Evolutionary conservation across 2,888 invertebrate species (phyloP), one percentile per base, ranked within the genome.

Genomic region (Drosophila sordidula): DNA sequence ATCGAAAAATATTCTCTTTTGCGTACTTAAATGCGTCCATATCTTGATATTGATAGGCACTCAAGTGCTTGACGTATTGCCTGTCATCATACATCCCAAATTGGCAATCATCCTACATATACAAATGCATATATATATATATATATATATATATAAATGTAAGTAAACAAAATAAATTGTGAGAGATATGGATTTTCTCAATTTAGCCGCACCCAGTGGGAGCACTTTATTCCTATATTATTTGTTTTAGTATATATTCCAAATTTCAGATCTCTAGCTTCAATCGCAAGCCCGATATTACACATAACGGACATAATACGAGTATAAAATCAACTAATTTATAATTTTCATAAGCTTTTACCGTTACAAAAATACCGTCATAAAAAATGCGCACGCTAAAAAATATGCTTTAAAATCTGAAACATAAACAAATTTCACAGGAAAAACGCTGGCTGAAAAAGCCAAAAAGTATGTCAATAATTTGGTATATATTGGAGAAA

Each of bases 391-490:
- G 1, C 0, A 9, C 11, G 12, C 41, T 18, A 0, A 50, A 39
- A 45, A 55, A 25, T 34, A 46, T 50, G 45, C 49, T 45, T 5
- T 0, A n/a, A 12, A 29, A 8, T 6, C n/a, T 2, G 0, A 2
- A 18, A 18, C 1, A 6, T 1, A 12, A 16, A 12, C 5, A 9
- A 2, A 16, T 32, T 34, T 34, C 3, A 11, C 11, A 11, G 32
- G 34, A 34, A 34, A 34, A 4, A 12, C 4, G 12, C 34, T 4
- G 34, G 12, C 11, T 12, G 4, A 12, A 12, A 12, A 26, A n/a
- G 8, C 71, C 34, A 36, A 32, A 50, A 41, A 32, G 39, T 55
- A 63, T 52, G 38, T 51, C 8, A 3, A 1, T 0, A 38, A 14
- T 26, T 14, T 8, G 14, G 6, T 18, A 18, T 26, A n/a, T 12